Base-by-base conservation (phyloP, 1,140 invertebrate genomes). In the Orchesella cincta region DNA sequence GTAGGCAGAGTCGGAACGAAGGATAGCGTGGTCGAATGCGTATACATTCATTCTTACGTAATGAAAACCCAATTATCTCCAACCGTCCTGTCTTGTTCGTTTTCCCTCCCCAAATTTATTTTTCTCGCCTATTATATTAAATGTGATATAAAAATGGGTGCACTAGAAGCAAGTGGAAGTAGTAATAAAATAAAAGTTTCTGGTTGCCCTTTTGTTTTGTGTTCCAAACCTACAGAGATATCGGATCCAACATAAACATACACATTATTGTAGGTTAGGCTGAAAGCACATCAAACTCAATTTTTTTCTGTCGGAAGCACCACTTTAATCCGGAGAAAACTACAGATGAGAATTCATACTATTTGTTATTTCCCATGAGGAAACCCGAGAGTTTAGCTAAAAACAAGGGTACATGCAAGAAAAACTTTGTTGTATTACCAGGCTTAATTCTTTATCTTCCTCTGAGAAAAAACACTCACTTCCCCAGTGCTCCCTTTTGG, bases 61-160 rank as follows among this genome's bases (percentile, higher is more conserved):
- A 57, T 57, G 52, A 57, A 57, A 57, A 57, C 23, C 52, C 52
- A 57, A 57, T 57, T 57, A 57, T 57, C 52, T 57, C 23, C 52
- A 14, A 57, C 5, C 52, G 52, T 26, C 52, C 52, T 14, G 23
- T 23, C 52, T 57, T 12, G 23, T 57, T 57, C 5, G 5, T 57
- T 57, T 57, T 23, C 23, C 23, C 23, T 26, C 52, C 20, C 20
- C 39, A 46, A 20, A 46, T 12, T 46, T 12, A 46, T 46, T 12
- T 20, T 46, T 46, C 39, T 20, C 39, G 39, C 8, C 8, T 12
- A 46, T 12, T 46, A 12, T 46, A 8, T 46, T 20, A 46, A 8
- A 8, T 46, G 8, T 46, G 8, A 8, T 12, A 20, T 20, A 20
- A 46, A 46, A 46, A 20, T 46, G 8, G 8, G 39, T 46, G 8